Conservation (phyloP, 1,140 invertebrate species). For the Papilio aristodemus region DNA sequence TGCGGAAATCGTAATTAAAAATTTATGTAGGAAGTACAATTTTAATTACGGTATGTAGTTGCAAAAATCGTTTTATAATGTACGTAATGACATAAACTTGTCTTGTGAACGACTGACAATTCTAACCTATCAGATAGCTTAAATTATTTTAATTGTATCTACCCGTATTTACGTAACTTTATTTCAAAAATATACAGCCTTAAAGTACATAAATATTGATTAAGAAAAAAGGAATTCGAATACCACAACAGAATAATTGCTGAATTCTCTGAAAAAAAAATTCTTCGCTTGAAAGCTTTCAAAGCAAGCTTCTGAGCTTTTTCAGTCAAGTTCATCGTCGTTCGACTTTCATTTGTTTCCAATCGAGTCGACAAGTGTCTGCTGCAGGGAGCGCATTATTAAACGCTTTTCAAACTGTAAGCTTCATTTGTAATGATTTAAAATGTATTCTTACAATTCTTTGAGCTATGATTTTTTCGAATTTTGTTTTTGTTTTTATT, state of each 20-base stretch:
- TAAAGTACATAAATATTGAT: not conserved
- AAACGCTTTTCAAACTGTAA: not conserved
- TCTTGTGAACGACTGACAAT: too few relatives aligned
- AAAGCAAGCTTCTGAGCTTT: not conserved
- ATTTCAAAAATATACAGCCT: not conserved
- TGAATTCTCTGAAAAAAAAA: not conserved
- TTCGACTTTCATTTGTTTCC: constrained; percentile 20
- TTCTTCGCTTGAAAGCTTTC: constrained; percentile 6
- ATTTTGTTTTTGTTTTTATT: too few relatives aligned
- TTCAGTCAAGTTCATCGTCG: constrained; percentile 20
- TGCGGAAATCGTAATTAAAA: too few relatives aligned
- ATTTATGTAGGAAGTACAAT: too few relatives aligned
- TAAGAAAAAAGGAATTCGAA: not conserved
- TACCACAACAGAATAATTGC: constrained; percentile 7
- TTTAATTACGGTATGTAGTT: too few relatives aligned
- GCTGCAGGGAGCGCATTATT: constrained; percentile 11
- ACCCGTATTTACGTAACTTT: too few relatives aligned
- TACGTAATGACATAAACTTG: too few relatives aligned
- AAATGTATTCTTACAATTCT: too few relatives aligned
- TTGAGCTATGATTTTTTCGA: too few relatives aligned
- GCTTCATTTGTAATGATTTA: not conserved
- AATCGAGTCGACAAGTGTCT: constrained; percentile 21
- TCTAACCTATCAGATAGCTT: too few relatives aligned
- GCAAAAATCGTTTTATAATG: too few relatives aligned
- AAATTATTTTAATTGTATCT: too few relatives aligned